Percentiles rank a stretch among this genome's conserved stretches.
These are phyloP conservation scores for Oreonectes daqikongensis DNA, from an alignment of 2,797 vertebrate species.

Conservation along the genomic window DNA sequence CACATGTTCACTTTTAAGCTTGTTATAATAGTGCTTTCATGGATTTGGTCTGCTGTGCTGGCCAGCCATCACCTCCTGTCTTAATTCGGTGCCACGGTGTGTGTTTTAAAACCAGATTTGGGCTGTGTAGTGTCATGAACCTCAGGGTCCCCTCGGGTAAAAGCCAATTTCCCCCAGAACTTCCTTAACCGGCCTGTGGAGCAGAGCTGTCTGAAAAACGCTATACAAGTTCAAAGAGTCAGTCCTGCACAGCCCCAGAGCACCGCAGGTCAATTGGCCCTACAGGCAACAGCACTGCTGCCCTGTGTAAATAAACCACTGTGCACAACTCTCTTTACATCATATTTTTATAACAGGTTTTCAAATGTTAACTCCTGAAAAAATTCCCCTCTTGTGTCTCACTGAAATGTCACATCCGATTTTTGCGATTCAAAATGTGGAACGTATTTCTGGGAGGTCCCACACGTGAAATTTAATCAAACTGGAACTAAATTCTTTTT, in stretches of 20 bases:
- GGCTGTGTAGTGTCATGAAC: constrained; percentile 63
- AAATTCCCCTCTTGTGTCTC: constrained; percentile 16
- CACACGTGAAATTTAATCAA: constrained; percentile 47
- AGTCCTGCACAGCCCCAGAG: constrained; percentile 51
- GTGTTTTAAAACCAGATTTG: constrained; percentile 49
- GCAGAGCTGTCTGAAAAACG: constrained; percentile 64
- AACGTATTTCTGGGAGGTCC: constrained; percentile 30
- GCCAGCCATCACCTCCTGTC: constrained; percentile 27
- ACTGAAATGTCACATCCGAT: neutral
- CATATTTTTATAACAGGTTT: constrained; percentile 52
- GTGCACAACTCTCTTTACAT: constrained; percentile 49
- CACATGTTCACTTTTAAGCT: neutral
- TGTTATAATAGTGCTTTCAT: constrained; percentile 34
- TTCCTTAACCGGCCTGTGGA: constrained; percentile 66
- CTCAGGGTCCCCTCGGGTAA: constrained; percentile 75
- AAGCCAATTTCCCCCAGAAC: constrained; percentile 78
- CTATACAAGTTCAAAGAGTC: constrained; percentile 65
- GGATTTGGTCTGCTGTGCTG: constrained; percentile 17
- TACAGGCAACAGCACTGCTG: constrained; percentile 48
- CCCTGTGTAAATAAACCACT: constrained; percentile 57
- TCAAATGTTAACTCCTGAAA: constrained; percentile 20
- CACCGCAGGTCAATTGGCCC: constrained; percentile 53
- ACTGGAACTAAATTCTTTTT: constrained; percentile 28
- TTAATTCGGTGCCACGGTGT: constrained; percentile 18
- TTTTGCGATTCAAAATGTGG: constrained; percentile 11